phyloP scores from a whole-genome alignment of 2,888 invertebrate species.

The Eupithecia exiguata region DNA sequence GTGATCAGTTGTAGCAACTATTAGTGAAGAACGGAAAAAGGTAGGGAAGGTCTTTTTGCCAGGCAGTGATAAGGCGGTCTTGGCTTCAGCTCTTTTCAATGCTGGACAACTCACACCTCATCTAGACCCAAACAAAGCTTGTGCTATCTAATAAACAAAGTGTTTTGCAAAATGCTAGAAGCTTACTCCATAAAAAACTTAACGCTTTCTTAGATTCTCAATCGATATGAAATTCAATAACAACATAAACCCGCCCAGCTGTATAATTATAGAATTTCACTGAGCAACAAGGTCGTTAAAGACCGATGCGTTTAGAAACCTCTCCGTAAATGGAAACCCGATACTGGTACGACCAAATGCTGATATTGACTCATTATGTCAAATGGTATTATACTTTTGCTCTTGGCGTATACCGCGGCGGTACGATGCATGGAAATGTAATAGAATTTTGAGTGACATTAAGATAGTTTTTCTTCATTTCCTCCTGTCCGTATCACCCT shows the following conservation, averaged over 20 bases:
- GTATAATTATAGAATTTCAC: conserved; percentile 43
- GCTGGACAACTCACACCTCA: neutral
- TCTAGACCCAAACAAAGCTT: neutral
- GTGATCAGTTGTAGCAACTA: neutral
- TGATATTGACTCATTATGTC: conserved; percentile 56
- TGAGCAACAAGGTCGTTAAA: conserved; percentile 42
- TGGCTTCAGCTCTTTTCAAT: neutral
- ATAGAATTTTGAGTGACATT: conserved; percentile 10
- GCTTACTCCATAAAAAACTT: neutral
- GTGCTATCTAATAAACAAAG: neutral
- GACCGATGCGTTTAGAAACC: conserved; percentile 56
- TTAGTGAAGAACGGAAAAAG: neutral
- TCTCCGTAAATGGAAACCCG: conserved; percentile 55
- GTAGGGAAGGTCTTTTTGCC: neutral
- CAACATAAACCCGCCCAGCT: conserved; percentile 10
- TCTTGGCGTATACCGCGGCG: no score
- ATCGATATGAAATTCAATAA: conserved; percentile 9
- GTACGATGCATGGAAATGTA: conserved; percentile 4
- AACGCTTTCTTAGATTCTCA: neutral
- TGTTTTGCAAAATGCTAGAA: neutral
- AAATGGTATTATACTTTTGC: conserved; percentile 41
- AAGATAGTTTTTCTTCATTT: neutral
- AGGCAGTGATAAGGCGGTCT: neutral
- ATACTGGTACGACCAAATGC: conserved; percentile 52
- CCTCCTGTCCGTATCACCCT: neutral